These are phyloP conservation scores for Pedicia rivosa DNA, from an alignment of 2,888 invertebrate genomes.

Conservation along the genomic window DNA sequence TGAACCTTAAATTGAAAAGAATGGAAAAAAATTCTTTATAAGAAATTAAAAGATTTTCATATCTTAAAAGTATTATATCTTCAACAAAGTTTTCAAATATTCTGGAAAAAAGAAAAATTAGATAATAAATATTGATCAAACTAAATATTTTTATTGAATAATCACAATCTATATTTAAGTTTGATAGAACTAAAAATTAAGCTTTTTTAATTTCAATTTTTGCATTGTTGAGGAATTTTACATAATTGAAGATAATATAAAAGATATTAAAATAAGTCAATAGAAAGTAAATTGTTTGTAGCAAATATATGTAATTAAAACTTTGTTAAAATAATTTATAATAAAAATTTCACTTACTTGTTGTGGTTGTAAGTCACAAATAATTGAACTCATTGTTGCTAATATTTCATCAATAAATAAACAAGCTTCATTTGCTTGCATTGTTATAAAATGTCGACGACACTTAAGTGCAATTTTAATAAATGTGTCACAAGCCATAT, in stretches of 20 bases:
- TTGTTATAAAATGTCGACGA: slow-evolving; percentile 90
- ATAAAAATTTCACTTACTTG: slow-evolving; percentile 46
- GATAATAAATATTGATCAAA: neutral
- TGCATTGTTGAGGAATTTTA: too few species aligned
- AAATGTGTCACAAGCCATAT: slow-evolving; percentile 99
- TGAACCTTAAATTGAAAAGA: slow-evolving; percentile 42
- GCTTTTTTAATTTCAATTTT: too few species aligned
- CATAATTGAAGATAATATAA: too few species aligned
- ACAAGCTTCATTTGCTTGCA: slow-evolving; percentile 89
- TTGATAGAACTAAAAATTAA: too few species aligned
- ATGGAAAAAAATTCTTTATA: neutral
- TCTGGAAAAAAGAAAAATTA: too few species aligned
- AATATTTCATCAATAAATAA: slow-evolving; percentile 99
- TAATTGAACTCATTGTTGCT: slow-evolving; percentile 88
- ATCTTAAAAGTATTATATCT: too few species aligned
- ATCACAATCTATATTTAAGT: too few species aligned
- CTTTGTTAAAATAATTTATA: too few species aligned
- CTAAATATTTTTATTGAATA: neutral
- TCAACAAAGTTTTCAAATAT: too few species aligned
- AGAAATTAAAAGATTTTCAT: neutral
- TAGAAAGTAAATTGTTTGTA: slow-evolving; percentile 7
- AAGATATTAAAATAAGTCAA: too few species aligned
- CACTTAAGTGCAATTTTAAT: slow-evolving; percentile 99
- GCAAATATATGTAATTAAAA: too few species aligned
- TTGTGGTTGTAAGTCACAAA: slow-evolving; percentile 95